Conservation (phyloP, 2,797 vertebrate species). For the Anas bernieri region DNA sequence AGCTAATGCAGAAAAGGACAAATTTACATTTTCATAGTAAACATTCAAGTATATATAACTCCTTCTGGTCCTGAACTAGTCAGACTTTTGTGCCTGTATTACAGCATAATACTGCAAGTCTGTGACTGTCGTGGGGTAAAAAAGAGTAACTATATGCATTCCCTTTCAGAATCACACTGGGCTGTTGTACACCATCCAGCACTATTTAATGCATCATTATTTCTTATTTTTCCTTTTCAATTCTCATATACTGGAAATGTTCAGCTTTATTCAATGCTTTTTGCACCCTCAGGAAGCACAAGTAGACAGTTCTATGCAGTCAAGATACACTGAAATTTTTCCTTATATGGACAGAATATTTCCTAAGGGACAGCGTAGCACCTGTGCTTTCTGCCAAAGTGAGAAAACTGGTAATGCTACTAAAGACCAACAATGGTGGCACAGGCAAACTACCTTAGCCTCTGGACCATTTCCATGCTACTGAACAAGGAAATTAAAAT, state of each 20-base stretch:
- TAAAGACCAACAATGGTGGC: not conserved
- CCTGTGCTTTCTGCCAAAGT: slow-evolving; percentile 39
- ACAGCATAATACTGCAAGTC: not conserved
- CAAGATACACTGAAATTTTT: slow-evolving; percentile 37
- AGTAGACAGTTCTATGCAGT: not conserved
- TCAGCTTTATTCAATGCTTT: slow-evolving; percentile 26
- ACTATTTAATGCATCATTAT: not conserved
- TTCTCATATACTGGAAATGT: slow-evolving; percentile 29
- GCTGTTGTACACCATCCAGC: not conserved
- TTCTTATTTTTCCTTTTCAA: slow-evolving; percentile 26
- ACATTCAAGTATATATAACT: not conserved
- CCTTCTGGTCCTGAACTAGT: not conserved
- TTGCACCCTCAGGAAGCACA: slow-evolving; percentile 22
- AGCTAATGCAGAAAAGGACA: not conserved
- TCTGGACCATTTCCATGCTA: not conserved
- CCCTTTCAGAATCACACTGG: not conserved
- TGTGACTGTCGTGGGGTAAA: not conserved
- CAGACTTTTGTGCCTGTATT: not conserved
- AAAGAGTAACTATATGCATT: not conserved
- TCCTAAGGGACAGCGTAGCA: slow-evolving; percentile 10
- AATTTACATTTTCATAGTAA: not conserved
- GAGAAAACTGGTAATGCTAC: slow-evolving; percentile 35
- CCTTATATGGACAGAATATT: not conserved
- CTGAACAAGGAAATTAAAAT: not conserved
- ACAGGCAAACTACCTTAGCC: not conserved